Base-by-base conservation (phyloP, 2,113 vertebrate genomes). In the Fukomys damarensis region DNA sequence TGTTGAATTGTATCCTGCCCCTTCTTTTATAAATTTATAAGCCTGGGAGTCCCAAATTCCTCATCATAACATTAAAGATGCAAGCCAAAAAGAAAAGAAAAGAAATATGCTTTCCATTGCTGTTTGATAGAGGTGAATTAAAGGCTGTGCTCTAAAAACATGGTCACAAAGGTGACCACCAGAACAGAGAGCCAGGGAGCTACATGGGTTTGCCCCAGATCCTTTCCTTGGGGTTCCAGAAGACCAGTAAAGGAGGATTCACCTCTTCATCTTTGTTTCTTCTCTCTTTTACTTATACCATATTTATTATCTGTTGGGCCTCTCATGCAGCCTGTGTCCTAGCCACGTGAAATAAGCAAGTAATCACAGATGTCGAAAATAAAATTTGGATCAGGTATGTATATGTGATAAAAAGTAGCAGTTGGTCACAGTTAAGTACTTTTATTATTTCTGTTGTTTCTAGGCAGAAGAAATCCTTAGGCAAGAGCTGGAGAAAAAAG, bases 391-490 rank as follows among this genome's bases (percentile, higher is more conserved):
- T 77, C 91, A n/a, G 61, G 70, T 58, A 95, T 79, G 52, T 70
- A 6, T 35, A 3, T 61, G 0, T 56, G 4, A n/a, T 95, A 14
- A 65, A 95, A 68, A 87, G 66, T n/a, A 90, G 52, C 72, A 43
- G 32, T 9, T 56, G 70, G 1, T 65, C 38, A 82, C 61, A 30
- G 0, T 88, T 87, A 32, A 97, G 11, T 5, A 79, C 19, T 54
- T 96, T 82, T 65, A 32, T 52, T 94, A 32, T 97, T 97, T 96
- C 56, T 95, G 3, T 96, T 97, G 30, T 94, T 92, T 96, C 65
- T 98, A 99, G 99, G 99, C 99, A 0, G 99, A 99, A 98, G 99
- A 99, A 98, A 99, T 99, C 28, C 98, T 99, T 12, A 98, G 99
- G 30, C 98, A 98, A 82, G 99, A 99, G 98, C 79, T 99, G 96